Evolutionary conservation across 2,888 invertebrate genomes (phyloP), one percentile per base, ranked within the genome.

Genomic region (Strigamia transsilvanica): DNA sequence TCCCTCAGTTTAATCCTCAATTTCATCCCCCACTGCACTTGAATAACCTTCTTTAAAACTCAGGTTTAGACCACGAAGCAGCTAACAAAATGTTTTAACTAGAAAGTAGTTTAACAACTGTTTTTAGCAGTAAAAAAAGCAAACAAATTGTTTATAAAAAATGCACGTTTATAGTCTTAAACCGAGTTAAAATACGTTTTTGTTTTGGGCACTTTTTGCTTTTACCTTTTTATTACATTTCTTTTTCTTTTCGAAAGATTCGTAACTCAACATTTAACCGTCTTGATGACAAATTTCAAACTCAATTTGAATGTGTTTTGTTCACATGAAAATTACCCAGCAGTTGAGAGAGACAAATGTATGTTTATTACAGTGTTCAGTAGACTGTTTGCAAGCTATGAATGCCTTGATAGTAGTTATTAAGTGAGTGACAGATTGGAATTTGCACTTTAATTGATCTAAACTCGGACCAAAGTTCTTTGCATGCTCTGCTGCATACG

Each of bases 381-480:
- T 73, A 73, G 32, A 73, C 73, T 73, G 73, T 73, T 73, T 73
- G 73, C 73, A 73, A 73, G 23, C 73, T 73, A 73, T n/a, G 73
- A 4, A 27, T 12, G 73, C 32, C 32, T 73, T 73, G 73, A 73
- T 73, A 73, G 73, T 73, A 73, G 73, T 73, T 73, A 73, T 73
- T 73, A 73, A 73, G 73, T 73, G 73, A 73, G 73, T 73, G 73
- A 73, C 73, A 73, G 73, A 73, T 73, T 73, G 73, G 73, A 73
- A 73, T 73, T 73, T 73, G 32, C 73, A 73, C 73, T 73, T 73
- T 73, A 73, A 73, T 73, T 73, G 73, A 73, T 73, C 73, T 15
- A 12, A 73, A 32, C 32, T 73, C 32, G 73, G 73, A 32, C 73
- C 32, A 23, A 73, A 27, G 73, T 73, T 27, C 73, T 73, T 73